Evolutionary conservation across 2,113 vertebrate species (phyloP), one percentile per base, ranked within the genome.

Genomic region (Plectropomus leopardus): DNA sequence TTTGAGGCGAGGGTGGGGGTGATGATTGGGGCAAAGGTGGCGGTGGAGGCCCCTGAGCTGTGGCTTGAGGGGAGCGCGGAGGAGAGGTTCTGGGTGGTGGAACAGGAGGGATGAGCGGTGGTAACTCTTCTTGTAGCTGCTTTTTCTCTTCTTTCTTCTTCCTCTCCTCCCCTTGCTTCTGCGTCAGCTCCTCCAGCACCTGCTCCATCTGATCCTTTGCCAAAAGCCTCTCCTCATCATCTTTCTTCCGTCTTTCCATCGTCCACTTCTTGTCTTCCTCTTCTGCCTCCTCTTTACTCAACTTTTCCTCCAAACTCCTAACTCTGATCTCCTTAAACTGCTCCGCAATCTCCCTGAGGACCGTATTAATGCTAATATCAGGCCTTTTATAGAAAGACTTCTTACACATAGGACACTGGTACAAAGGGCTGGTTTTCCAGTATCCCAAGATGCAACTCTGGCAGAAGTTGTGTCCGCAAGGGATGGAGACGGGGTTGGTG

Each of bases 401-500:
- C 88, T 95, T 96, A 76, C 95, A 96, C 92, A 95, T 95, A 3
- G 95, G 95, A 61, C 95, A 96, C 92, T 94, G 94, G 84, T 88
- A 94, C 57, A 94, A 45, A 1, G 89, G 83, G 50, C 93, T 93
- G 76, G 86, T 92, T 63, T 88, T 92, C 95, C 95, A 96, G 92
- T 95, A 96, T 88, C 93, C 91, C 67, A 94, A 76, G 9, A 96
- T 95, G 85, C 95, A 96, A 66, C 59, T 60, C 86, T 95, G 94
- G 92, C 95, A 96, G 86, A 96, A 96, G 90, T 95, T 95, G 91
- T 96, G 95, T 61, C 95, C 95, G 4, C 95, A 96, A 30, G 95
- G 94, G 80, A 95, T 95, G 48, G 95, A 96, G 0, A 95, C 95
- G 0, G 95, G 95, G 83, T 95, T 94, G 80, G 94, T 95, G 91